A percentile compares a stretch with the other conserved stretches of the same genome.
Conservation (phyloP, 2,113 vertebrate species). For the Ancistrus triradiatus region DNA sequence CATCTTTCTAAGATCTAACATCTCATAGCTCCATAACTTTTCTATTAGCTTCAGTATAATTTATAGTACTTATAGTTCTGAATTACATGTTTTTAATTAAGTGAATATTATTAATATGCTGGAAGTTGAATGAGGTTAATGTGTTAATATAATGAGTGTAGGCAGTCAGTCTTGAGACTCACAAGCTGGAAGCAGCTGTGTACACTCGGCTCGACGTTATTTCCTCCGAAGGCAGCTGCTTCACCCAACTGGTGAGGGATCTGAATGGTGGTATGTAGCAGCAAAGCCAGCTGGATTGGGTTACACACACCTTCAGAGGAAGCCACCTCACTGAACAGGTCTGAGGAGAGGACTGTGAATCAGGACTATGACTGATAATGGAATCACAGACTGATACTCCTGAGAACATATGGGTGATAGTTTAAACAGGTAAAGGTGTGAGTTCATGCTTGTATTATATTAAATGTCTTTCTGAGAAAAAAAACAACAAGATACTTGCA, state of each 20-base stretch:
- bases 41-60: too few species aligned
- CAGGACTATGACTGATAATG: neutral
- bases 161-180: too few species aligned
- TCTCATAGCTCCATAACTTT: too few species aligned
- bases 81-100: too few species aligned
- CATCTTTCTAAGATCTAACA: too few species aligned
- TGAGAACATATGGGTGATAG: neutral
- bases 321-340: constrained; percentile 88
- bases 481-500: constrained; percentile 70
- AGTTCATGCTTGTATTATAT: neutral
- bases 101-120: too few species aligned
- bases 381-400: too few species aligned
- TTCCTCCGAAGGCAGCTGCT: constrained; percentile 91
- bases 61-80: too few species aligned
- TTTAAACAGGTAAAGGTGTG: neutral
- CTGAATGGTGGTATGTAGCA: constrained; percentile 90
- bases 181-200: constrained; percentile 93
- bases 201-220: constrained; percentile 94
- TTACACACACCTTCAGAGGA: constrained; percentile 84
- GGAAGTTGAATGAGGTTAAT: too few species aligned
- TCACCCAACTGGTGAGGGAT: constrained; percentile 92
- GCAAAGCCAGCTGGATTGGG: constrained; percentile 85
- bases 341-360: constrained; percentile 54
- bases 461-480: neutral
- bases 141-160: too few species aligned